A percentile compares a stretch with the other conserved stretches of the same genome.
Evolutionary conservation across 2,888 invertebrate genomes (phyloP).

Genomic region (Branchinecta sandiegonensis): DNA sequence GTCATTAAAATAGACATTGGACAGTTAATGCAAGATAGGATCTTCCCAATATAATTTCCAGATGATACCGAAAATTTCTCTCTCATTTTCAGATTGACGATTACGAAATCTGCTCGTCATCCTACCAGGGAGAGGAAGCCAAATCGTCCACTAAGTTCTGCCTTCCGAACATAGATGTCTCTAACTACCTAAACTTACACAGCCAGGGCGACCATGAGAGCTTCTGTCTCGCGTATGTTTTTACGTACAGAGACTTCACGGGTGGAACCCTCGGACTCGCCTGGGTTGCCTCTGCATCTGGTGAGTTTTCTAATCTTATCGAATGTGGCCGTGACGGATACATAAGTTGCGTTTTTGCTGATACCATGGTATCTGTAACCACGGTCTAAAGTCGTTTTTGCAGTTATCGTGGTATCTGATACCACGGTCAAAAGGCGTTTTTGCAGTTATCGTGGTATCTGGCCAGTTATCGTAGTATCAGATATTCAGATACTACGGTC

Average conservation of each 20-base stretch:
- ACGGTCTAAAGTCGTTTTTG: too few relatives aligned
- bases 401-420: too few relatives aligned
- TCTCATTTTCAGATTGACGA: conserved; percentile 65
- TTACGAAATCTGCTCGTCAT: conserved; percentile 57
- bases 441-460: too few relatives aligned
- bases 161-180: conserved; percentile 93
- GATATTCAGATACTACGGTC: too few relatives aligned
- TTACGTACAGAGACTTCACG: conserved; percentile 94
- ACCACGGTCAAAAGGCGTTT: too few relatives aligned
- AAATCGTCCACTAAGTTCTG: conserved; percentile 52
- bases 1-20: too few relatives aligned
- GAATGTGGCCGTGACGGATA: too few relatives aligned
- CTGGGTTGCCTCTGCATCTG: conserved; percentile 94
- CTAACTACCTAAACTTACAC: conserved; percentile 94
- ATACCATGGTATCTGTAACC: too few relatives aligned
- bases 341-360: too few relatives aligned
- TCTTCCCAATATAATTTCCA: too few relatives aligned
- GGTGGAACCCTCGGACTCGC: conserved; percentile 95
- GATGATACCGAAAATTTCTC: background rate
- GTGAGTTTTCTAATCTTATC: conserved; percentile 29
- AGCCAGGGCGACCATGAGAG: conserved; percentile 93
- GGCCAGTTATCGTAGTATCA: too few relatives aligned
- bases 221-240: conserved; percentile 98
- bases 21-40: too few relatives aligned
- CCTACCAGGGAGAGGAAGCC: conserved; percentile 52